Evolutionary conservation across 2,797 vertebrate genomes (phyloP), one percentile per base, ranked within the genome.

Genomic region (Arctocebus calabarensis): DNA sequence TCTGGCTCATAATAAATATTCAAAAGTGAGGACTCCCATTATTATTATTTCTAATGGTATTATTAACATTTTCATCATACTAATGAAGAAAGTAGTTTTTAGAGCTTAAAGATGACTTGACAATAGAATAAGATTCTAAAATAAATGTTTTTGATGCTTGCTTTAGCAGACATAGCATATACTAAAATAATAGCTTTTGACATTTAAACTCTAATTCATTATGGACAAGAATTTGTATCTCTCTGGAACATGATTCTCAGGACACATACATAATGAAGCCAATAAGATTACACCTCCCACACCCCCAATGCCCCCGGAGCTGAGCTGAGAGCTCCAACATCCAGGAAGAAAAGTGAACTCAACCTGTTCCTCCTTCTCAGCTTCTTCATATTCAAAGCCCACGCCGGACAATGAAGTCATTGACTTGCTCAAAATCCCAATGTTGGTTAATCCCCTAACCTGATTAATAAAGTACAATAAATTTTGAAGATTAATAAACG

Each of bases 391-490:
- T 22, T 22, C 4, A 73, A 82, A 61, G 34, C 12, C n/a, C 25
- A 90, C 8, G 12, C 23, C 73, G 43, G 27, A 43, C 48, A 84
- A 96, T 77, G 23, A 91, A 84, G 81, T 48, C 48, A 48, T 1
- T 48, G 48, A 48, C 48, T 73, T 95, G 59, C 84, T 96, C 70
- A 55, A 97, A 95, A 86, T 70, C 34, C 73, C 13, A 37, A 74
- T 70, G 94, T 92, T 77, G 95, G 71, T 86, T 95, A 91, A 93
- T 96, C 64, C 64, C 85, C 62, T 78, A 88, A 91, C 89, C 87
- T 96, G 57, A 85, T 88, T 95, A 94, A 85, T 94, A 77, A 95
- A 88, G 78, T 52, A 91, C 73, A 94, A 87, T 91, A 90, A 90
- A 71, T 81, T 88, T 64, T 82, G 66, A 94, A 70, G 43, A 91